Evolutionary conservation across 2,797 vertebrate species (phyloP).

Genomic region (Chaunax sp.): DNA sequence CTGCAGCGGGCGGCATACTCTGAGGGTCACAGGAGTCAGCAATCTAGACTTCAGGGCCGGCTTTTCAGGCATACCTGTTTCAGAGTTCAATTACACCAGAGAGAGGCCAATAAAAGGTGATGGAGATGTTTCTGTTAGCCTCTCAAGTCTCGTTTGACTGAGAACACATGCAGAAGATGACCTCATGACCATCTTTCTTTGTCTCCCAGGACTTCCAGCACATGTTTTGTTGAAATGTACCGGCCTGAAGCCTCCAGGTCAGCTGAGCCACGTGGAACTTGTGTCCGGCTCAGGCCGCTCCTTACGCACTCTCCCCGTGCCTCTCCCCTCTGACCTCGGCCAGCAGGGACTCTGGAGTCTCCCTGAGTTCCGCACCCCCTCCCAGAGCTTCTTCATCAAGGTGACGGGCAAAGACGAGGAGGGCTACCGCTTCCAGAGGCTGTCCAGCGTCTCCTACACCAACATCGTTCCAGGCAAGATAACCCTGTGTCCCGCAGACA

Average conservation of each 20-base stretch:
- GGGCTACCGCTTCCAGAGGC: slow-evolving; percentile 90
- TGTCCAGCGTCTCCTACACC: slow-evolving; percentile 93
- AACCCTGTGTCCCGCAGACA: slow-evolving; percentile 6
- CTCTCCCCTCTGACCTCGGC: slow-evolving; percentile 81
- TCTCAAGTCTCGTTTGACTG: slow-evolving; percentile 15
- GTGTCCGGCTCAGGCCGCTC: slow-evolving; percentile 87
- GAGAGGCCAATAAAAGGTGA: slow-evolving; percentile 92
- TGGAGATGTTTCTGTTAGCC: slow-evolving; percentile 7
- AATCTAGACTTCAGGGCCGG: slow-evolving; percentile 89
- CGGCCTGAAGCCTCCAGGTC: slow-evolving; percentile 86
- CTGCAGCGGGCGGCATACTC: slow-evolving; percentile 91
- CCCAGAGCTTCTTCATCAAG: slow-evolving; percentile 92
- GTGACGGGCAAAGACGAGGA: slow-evolving; percentile 88
- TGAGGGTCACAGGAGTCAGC: slow-evolving; percentile 94
- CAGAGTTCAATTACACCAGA: slow-evolving; percentile 84
- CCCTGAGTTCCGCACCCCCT: slow-evolving; percentile 85
- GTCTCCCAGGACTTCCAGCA: slow-evolving; percentile 87
- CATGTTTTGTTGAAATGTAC: slow-evolving; percentile 91
- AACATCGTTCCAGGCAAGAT: slow-evolving; percentile 88
- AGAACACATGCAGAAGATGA: slow-evolving; percentile 18
- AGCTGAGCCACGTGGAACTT: slow-evolving; percentile 87
- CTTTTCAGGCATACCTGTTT: slow-evolving; percentile 86
- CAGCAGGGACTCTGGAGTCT: slow-evolving; percentile 87
- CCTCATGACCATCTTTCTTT: slow-evolving; percentile 20
- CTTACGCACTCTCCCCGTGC: slow-evolving; percentile 81